A percentile compares a stretch with the other conserved stretches of the same genome.
These are phyloP conservation scores for Vicugna pacos DNA, from an alignment of 2,113 vertebrate species.

Conservation along the genomic window DNA sequence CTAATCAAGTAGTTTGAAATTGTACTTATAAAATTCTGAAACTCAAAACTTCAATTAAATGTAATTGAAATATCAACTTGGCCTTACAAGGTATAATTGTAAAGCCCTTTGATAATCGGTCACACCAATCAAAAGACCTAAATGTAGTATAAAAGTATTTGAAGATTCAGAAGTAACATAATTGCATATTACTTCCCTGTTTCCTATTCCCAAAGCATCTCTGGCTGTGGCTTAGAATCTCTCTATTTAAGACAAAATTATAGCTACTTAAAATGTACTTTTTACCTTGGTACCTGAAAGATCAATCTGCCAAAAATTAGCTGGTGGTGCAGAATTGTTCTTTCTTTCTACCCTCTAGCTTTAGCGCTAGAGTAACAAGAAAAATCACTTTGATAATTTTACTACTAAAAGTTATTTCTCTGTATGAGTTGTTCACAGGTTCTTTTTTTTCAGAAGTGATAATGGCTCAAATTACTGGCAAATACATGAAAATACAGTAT, in stretches of 20 bases:
- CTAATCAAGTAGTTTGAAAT: background rate
- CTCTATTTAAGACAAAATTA: background rate
- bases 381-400: background rate
- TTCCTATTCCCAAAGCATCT: background rate
- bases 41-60: background rate
- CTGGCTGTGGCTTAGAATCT: background rate
- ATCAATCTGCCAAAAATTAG: background rate
- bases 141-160: constrained; percentile 3
- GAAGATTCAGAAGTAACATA: background rate
- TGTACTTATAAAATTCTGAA: background rate
- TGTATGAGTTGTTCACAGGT: background rate
- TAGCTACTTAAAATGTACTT: background rate
- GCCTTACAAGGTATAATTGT: background rate
- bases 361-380: background rate
- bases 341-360: background rate
- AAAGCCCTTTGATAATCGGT: background rate
- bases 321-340: background rate
- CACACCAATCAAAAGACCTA: background rate
- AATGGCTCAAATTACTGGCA: background rate
- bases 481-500: background rate
- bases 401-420: background rate
- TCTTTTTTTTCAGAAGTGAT: background rate
- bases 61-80: background rate
- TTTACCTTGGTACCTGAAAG: background rate
- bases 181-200: background rate